A percentile compares a stretch with the other conserved stretches of the same genome.
Evolutionary conservation across 2,888 invertebrate genomes (phyloP).

Genomic region (Acleris literana): DNA sequence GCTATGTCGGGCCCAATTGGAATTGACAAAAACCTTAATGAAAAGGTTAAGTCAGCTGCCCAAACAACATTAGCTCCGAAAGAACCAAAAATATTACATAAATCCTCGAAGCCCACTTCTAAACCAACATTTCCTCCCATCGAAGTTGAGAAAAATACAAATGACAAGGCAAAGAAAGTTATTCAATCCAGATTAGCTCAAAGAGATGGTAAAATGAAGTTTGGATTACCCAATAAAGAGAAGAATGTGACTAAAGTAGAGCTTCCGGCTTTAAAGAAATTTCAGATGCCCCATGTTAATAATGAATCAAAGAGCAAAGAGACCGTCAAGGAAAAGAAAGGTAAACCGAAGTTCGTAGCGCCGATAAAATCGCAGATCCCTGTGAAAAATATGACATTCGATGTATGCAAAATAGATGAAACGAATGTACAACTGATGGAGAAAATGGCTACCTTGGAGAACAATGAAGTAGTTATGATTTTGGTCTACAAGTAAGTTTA

Average conservation of each 20-base stretch:
- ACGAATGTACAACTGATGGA: conserved; percentile 39
- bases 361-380: conserved; percentile 65
- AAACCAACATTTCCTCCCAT: not conserved
- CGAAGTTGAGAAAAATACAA: conserved; percentile 12
- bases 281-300: not conserved
- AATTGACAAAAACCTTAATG: conserved; percentile 13
- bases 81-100: conserved; percentile 36
- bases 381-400: conserved; percentile 55
- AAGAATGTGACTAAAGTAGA: conserved; percentile 17
- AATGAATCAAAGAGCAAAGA: conserved; percentile 2
- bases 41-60: conserved; percentile 51
- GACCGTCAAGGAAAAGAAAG: conserved; percentile 49
- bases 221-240: conserved; percentile 51
- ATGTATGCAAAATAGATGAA: conserved; percentile 48
- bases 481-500: conserved; percentile 56
- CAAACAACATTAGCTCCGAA: conserved; percentile 69
- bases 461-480: conserved; percentile 47
- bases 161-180: conserved; percentile 48
- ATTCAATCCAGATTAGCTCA: conserved; percentile 68
- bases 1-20: not conserved
- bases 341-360: conserved; percentile 60
- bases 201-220: conserved; percentile 72
- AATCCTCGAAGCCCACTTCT: not conserved
- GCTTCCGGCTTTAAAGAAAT: not conserved
- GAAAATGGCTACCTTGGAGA: conserved; percentile 30